Base-by-base conservation (phyloP, 2,113 vertebrate genomes). In the Thamnaconus septentrionalis region DNA sequence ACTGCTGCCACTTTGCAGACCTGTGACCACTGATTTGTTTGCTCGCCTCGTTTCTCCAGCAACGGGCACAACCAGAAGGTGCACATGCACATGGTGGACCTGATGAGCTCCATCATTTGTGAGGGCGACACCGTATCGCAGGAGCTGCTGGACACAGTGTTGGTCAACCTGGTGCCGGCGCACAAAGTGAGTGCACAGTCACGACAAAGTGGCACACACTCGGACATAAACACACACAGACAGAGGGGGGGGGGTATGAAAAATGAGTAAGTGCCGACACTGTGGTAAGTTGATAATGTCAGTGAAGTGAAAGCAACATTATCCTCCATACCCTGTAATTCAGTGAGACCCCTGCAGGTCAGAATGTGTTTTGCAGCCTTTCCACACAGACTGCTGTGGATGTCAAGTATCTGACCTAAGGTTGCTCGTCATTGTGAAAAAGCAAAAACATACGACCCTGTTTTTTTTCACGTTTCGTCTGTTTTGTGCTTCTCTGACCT, bases 31-130 rank as follows among this genome's bases (percentile, higher is more conserved):
- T 78, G 41, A 63, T 40, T 31, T 31, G 18, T 31, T 31, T 31
- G 49, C 44, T 52, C 40, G 11, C 57, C 40, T 78, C 81, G 4
- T 85, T 82, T 90, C 83, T 67, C 79, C 85, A 99, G 97, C 89
- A 99, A 98, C 0, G 97, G 97, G 53, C 97, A 98, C 91, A 98
- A 99, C 85, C 97, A 99, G 85, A 99, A 99, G 88, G 97, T 99
- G 60, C 97, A 99, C 77, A 99, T 99, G 96, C 97, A 99, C 57
- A 99, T 99, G 97, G 96, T 98, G 82, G 97, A 99, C 87, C 92
- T 99, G 52, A 99, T 99, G 97, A 98, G 97, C 83, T 99, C 97
- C 64, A 99, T 99, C 82, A 93, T 99, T 84, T 98, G 96, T 61
- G 97, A 99, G 80, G 97, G 97, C 10, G 97, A 99, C 87, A 96